These are phyloP conservation scores for Danaus melanippus DNA, from an alignment of 1,140 invertebrate genomes.

Conservation along the genomic window DNA sequence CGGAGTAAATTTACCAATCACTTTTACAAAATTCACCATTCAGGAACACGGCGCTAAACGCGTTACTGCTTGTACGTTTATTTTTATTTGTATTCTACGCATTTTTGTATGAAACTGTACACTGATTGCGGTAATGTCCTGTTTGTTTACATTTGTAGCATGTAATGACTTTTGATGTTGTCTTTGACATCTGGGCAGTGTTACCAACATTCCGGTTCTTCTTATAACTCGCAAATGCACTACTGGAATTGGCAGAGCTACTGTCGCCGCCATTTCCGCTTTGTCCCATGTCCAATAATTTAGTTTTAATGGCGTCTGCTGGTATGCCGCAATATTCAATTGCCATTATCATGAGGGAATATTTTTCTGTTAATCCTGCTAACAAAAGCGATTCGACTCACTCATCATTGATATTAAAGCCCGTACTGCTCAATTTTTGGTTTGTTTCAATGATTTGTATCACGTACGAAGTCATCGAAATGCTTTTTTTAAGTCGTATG, in stretches of 20 bases:
- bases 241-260: conserved; percentile 5
- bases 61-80: conserved; percentile 18
- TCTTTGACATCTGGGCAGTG: conserved; percentile 16
- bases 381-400: too few relatives aligned
- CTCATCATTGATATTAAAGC: too few relatives aligned
- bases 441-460: too few relatives aligned
- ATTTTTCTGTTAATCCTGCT: too few relatives aligned
- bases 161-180: conserved; percentile 20
- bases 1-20: conserved; percentile 30
- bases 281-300: conserved; percentile 8
- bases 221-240: conserved; percentile 21
- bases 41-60: conserved; percentile 25
- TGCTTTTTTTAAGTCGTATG: too few relatives aligned
- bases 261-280: conserved; percentile 8
- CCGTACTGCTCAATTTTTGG: too few relatives aligned
- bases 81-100: conserved; percentile 12
- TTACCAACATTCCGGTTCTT: conserved; percentile 11
- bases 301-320: too few relatives aligned
- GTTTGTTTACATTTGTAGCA: conserved; percentile 29
- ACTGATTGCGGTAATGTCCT: conserved; percentile 28
- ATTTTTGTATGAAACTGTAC: conserved; percentile 8
- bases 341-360: too few relatives aligned
- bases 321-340: too few relatives aligned
- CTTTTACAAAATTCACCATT: conserved; percentile 23
- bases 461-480: too few relatives aligned